phyloP scores from a whole-genome alignment of 64 coral and sea anemone species.

The Dendrophyllia cribrosa region DNA sequence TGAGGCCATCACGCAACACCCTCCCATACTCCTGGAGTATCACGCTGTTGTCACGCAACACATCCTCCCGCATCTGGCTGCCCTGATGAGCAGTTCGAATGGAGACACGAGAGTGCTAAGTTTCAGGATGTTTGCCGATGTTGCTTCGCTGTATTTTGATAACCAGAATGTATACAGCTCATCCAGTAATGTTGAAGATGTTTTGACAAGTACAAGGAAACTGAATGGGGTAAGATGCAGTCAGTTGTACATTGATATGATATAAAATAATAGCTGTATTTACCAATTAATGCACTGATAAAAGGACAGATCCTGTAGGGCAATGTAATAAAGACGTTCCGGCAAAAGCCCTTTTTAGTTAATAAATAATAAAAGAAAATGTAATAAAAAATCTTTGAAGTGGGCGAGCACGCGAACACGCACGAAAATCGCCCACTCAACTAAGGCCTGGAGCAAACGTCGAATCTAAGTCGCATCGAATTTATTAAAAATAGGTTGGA shows the following conservation, averaged over 20 bases:
- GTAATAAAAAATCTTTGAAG: too few species aligned
- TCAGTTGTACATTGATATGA: not conserved
- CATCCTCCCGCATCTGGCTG: constrained; percentile 65
- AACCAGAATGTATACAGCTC: constrained; percentile 58
- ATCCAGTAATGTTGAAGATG: constrained; percentile 39
- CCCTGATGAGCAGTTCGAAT: constrained; percentile 62
- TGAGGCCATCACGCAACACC: constrained; percentile 95
- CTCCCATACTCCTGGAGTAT: constrained; percentile 83
- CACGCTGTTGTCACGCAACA: constrained; percentile 56
- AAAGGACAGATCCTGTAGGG: too few species aligned
- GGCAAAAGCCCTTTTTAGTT: too few species aligned
- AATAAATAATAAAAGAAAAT: too few species aligned
- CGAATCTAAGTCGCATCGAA: too few species aligned
- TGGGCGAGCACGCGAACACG: too few species aligned
- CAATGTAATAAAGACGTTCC: too few species aligned
- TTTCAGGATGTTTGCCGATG: constrained; percentile 85
- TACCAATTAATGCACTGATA: too few species aligned
- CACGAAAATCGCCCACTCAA: too few species aligned
- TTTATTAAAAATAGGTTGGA: too few species aligned
- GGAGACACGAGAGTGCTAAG: constrained; percentile 75
- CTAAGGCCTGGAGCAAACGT: too few species aligned
- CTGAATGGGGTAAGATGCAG: constrained; percentile 61
- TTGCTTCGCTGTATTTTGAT: constrained; percentile 77
- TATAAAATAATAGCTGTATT: not conserved
- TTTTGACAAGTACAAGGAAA: constrained; percentile 41